Conservation (phyloP, 2,797 vertebrate genomes). For the Cyprinodon diabolis region DNA sequence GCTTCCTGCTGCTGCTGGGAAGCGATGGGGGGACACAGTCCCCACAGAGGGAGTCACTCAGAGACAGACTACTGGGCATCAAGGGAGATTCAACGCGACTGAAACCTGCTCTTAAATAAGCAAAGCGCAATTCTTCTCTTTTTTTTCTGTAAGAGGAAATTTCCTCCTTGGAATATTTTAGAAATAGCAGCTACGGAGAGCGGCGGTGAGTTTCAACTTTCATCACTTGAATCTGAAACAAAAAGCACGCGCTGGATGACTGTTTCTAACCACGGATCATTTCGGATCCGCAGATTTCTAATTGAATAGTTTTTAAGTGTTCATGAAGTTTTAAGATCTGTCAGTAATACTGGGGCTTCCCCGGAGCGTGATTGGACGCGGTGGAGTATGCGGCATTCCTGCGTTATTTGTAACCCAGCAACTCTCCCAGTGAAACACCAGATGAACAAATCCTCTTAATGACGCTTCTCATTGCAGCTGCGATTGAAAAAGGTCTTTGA, state of each 20-base stretch:
- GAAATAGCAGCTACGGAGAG: slow-evolving; percentile 25
- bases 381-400: slow-evolving; percentile 68
- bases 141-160: slow-evolving; percentile 21
- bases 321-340: slow-evolving; percentile 3
- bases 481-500: not conserved
- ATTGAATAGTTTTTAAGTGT: not conserved
- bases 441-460: slow-evolving; percentile 71
- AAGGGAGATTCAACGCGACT: slow-evolving; percentile 54
- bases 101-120: slow-evolving; percentile 55
- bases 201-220: slow-evolving; percentile 44
- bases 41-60: slow-evolving; percentile 52
- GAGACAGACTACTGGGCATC: slow-evolving; percentile 47
- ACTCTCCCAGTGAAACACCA: slow-evolving; percentile 74
- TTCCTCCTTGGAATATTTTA: slow-evolving; percentile 36
- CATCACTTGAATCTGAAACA: slow-evolving; percentile 2
- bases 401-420: slow-evolving; percentile 78
- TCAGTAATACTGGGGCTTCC: slow-evolving; percentile 10
- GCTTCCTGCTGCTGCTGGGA: slow-evolving; percentile 52
- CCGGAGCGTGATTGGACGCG: slow-evolving; percentile 58
- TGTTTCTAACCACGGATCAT: slow-evolving; percentile 1
- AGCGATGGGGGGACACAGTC: slow-evolving; percentile 48
- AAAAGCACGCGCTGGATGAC: not conserved
- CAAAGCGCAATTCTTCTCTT: slow-evolving; percentile 43
- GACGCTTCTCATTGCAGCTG: slow-evolving; percentile 47
- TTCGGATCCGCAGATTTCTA: slow-evolving; percentile 1